Evolutionary conservation across 2,888 invertebrate species (phyloP).

Genomic region (Cephonodes hylas): DNA sequence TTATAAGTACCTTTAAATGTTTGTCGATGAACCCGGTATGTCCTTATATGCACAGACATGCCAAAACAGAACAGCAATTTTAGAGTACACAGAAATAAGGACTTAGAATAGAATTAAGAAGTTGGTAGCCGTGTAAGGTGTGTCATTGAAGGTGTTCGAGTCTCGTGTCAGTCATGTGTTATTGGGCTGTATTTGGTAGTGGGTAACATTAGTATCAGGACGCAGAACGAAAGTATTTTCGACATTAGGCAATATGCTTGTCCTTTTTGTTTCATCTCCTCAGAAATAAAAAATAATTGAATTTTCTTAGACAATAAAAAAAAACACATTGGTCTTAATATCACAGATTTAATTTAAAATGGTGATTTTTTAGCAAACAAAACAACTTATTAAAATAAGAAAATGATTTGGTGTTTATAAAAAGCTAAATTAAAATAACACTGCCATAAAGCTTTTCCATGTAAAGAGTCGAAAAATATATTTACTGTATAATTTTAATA

Average conservation of each 20-base stretch:
- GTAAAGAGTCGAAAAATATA: background rate
- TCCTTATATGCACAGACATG: conserved; percentile 49
- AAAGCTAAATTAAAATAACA: no score
- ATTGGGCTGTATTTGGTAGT: no score
- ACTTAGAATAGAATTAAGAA: no score
- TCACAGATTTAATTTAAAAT: background rate
- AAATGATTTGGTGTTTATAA: no score
- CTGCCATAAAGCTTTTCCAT: no score
- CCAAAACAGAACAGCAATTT: conserved; percentile 19
- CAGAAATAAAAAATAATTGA: background rate
- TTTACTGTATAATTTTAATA: background rate
- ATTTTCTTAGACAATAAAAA: background rate
- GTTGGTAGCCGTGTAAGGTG: no score
- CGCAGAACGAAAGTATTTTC: no score
- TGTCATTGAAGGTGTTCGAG: no score
- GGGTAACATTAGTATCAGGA: no score
- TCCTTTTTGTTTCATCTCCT: no score
- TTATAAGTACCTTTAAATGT: conserved; percentile 21
- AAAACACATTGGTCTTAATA: background rate
- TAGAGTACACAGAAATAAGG: background rate
- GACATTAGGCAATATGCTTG: no score
- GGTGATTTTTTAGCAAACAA: background rate
- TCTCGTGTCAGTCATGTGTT: no score
- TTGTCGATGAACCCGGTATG: conserved; percentile 24
- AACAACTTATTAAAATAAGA: background rate